Base-by-base conservation (phyloP, 2,888 invertebrate genomes). In the Alviniconcha strummeri region DNA sequence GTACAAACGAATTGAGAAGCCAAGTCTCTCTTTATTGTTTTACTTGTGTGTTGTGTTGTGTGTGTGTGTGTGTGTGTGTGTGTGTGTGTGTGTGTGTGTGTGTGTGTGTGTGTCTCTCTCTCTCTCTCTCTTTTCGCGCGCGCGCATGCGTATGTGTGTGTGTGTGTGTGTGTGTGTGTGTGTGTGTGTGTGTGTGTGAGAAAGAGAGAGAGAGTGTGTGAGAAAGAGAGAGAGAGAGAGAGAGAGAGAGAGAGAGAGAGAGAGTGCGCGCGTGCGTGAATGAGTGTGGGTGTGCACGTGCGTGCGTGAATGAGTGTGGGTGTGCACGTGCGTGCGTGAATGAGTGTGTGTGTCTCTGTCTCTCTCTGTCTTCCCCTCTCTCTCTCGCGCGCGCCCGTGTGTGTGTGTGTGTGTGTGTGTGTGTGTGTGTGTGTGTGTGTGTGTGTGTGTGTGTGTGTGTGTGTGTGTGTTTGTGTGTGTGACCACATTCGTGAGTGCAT, bases 1-100 rank as follows among this genome's bases (percentile, higher is more conserved):
- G n/a, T n/a, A n/a, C n/a, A n/a, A n/a, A 36, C 36, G 36, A 36
- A 36, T 36, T 36, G 36, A 36, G 36, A 36, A 36, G 36, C 36
- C 36, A 36, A 36, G 36, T 36, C 36, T 36, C 36, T 36, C 36
- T 36, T 36, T 36, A 36, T 36, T 36, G 36, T 36, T 36, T 36
- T 36, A 36, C 36, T 36, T 36, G 36, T 36, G 36, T 36, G 36
- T 36, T n/a, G n/a, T n/a, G n/a, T n/a, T n/a, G 17, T 71, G 19
- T 71, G 71, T 71, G 69, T 69, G 69, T n/a, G 69, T 75, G 75
- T 52, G 54, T 75, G 75, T 77, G 56, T n/a, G 19, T 77, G 56
- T 77, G 77, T 55, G 55, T 77, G 77, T 77, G 56, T 56, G 77
- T 77, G 57, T 77, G 57, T 77, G 11, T 77, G 17, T 77, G 56